A percentile compares a stretch with the other conserved stretches of the same genome.
These are phyloP conservation scores for Hylaea fasciaria DNA, from an alignment of 2,888 invertebrate species.

Conservation along the genomic window DNA sequence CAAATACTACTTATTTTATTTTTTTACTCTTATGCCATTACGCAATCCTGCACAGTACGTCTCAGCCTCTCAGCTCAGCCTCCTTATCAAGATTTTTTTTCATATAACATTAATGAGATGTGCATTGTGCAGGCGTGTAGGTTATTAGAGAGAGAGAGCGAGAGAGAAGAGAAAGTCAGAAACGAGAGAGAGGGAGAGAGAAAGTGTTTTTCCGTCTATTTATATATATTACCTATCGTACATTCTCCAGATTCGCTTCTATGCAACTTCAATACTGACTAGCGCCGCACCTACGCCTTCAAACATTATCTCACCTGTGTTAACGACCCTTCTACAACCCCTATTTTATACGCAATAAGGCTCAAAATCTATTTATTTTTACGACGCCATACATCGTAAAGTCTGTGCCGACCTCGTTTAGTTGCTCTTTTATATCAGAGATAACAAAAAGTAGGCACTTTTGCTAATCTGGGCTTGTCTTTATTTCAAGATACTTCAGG, in stretches of 20 bases:
- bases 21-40: no score
- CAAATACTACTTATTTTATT: no score
- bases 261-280: slow-evolving; percentile 13
- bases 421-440: slow-evolving; percentile 39
- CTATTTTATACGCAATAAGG: slow-evolving; percentile 39
- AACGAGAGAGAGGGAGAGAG: no score
- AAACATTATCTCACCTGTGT: slow-evolving; percentile 42
- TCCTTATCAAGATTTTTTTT: no score
- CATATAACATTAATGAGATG: no score
- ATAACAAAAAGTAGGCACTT: slow-evolving; percentile 38
- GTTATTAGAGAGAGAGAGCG: no score
- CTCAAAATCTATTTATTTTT: slow-evolving; percentile 36
- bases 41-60: no score
- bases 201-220: no score
- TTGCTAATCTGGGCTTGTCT: slow-evolving; percentile 31
- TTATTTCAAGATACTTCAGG: slow-evolving; percentile 21
- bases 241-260: background rate
- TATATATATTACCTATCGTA: no score
- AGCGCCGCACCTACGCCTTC: slow-evolving; percentile 13
- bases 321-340: slow-evolving; percentile 31
- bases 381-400: slow-evolving; percentile 35
- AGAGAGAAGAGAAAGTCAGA: no score
- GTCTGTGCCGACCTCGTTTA: slow-evolving; percentile 38
- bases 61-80: no score
- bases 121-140: no score